phyloP scores from a whole-genome alignment of 1,140 invertebrate species.

The Protaetia brevitarsis region DNA sequence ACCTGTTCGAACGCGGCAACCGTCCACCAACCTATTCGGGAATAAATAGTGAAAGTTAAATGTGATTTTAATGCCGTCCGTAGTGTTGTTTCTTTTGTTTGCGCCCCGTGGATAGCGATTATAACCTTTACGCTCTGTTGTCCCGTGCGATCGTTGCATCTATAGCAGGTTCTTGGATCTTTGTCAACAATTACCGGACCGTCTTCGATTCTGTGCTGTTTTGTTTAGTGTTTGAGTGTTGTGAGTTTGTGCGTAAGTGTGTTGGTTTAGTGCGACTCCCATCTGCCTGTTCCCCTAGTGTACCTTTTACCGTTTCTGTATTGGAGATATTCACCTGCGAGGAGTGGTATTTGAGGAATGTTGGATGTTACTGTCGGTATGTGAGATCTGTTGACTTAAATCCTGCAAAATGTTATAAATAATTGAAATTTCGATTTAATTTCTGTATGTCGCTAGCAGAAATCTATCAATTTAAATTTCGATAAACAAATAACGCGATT shows the following conservation, averaged over 20 bases:
- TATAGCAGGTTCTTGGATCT: neutral
- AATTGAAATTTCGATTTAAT: too few species aligned
- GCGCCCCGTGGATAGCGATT: too few species aligned
- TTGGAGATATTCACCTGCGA: neutral
- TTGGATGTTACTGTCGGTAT: conserved; percentile 1
- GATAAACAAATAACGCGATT: too few species aligned
- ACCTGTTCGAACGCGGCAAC: too few species aligned
- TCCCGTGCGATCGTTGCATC: neutral
- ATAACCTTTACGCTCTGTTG: neutral
- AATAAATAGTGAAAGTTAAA: conserved; percentile 5
- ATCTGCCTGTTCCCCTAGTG: neutral
- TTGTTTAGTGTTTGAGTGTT: neutral
- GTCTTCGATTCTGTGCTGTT: too few species aligned
- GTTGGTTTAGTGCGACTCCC: neutral
- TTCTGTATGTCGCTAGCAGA: too few species aligned
- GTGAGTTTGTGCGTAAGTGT: neutral
- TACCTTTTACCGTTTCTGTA: neutral
- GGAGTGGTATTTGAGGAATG: neutral
- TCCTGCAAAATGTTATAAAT: too few species aligned
- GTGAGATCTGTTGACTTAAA: too few species aligned
- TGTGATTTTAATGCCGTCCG: neutral
- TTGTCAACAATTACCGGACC: neutral
- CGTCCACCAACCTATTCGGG: neutral
- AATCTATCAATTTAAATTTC: too few species aligned
- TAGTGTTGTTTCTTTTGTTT: neutral